These are phyloP conservation scores for Pyxicephalus adspersus DNA, from an alignment of 2,113 vertebrate species.

Conservation along the genomic window DNA sequence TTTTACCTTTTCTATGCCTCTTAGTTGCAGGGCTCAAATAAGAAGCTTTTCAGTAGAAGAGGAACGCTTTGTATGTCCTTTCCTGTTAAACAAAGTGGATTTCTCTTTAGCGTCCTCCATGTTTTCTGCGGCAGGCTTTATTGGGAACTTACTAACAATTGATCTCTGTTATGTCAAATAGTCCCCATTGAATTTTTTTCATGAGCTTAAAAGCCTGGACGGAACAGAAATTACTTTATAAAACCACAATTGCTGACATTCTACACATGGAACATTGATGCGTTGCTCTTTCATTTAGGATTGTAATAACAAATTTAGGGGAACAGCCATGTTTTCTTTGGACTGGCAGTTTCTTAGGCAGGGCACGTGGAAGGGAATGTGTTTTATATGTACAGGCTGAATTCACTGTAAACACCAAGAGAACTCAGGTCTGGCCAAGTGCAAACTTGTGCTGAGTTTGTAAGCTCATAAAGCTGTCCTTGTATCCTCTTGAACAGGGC, in stretches of 20 bases:
- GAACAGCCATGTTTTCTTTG: neutral
- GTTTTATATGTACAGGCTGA: neutral
- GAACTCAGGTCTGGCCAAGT: neutral
- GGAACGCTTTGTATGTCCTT: neutral
- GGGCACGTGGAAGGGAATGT: conserved; percentile 4
- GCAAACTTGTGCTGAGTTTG: neutral
- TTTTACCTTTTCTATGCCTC: no score
- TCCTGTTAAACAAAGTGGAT: neutral
- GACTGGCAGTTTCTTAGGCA: neutral
- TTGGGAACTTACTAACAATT: neutral
- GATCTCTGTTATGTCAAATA: neutral
- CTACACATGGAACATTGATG: neutral
- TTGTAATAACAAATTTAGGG: conserved; percentile 11
- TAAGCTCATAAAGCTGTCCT: conserved; percentile 34
- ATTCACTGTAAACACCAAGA: neutral
- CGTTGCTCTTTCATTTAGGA: conserved; percentile 10
- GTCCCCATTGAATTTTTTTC: neutral
- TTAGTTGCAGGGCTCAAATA: neutral
- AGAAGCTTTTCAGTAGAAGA: neutral
- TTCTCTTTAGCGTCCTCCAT: neutral
- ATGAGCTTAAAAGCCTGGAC: neutral
- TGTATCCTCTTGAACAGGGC: conserved; percentile 12
- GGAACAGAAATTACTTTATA: neutral
- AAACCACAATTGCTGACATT: neutral
- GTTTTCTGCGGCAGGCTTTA: neutral